Conservation (phyloP, 2,113 vertebrate genomes). For the Zapornia atra region DNA sequence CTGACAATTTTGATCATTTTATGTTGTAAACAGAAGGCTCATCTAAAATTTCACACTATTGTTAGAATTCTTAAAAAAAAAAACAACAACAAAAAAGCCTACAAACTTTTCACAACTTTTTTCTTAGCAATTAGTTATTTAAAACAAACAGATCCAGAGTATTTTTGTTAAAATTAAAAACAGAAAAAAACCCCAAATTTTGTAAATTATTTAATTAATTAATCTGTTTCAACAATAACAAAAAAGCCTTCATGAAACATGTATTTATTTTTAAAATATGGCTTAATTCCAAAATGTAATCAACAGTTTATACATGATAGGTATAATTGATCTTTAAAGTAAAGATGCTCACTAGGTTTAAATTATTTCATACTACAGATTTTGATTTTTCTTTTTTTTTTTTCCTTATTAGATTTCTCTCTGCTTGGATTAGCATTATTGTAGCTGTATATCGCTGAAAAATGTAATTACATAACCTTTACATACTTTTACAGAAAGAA, state of each 20-base stretch:
- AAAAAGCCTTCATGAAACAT: not conserved
- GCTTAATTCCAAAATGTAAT: not conserved
- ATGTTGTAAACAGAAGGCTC: not conserved
- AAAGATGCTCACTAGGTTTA: not conserved
- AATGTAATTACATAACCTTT: not conserved
- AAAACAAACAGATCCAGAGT: not conserved
- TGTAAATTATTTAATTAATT: not conserved
- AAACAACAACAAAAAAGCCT: accelerated
- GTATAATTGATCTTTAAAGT: not conserved
- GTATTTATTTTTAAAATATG: not conserved
- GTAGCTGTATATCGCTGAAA: not conserved
- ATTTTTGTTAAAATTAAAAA: not conserved
- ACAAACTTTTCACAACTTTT: not conserved
- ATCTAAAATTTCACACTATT: not conserved
- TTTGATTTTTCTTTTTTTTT: not conserved
- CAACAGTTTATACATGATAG: not conserved
- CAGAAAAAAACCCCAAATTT: not conserved
- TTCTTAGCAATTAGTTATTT: not conserved
- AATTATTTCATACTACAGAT: not conserved
- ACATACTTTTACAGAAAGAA: not conserved
- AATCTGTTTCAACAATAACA: not conserved
- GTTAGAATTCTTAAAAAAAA: not conserved
- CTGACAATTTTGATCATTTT: not conserved
- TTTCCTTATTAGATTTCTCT: not conserved
- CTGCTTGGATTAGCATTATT: not conserved